Evolutionary conservation across 2,797 vertebrate genomes (phyloP).

Genomic region (Pogoniulus pusillus): DNA sequence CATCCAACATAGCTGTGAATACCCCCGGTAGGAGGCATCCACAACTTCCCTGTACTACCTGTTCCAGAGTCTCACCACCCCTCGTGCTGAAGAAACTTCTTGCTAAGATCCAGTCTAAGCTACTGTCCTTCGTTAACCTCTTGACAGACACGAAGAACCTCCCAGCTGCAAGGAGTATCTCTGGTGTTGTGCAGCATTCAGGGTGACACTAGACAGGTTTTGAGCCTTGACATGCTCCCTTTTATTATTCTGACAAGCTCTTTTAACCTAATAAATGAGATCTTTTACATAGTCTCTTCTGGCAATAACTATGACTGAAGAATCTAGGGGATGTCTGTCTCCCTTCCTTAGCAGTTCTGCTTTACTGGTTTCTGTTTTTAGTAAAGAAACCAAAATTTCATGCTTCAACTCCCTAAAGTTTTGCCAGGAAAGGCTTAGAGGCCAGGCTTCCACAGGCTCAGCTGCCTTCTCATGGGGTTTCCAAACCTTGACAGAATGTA

Average conservation of each 20-base stretch:
- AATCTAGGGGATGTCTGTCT: neutral
- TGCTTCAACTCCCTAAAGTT: neutral
- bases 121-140: too few relatives aligned
- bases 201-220: neutral
- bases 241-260: neutral
- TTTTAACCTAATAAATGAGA: neutral
- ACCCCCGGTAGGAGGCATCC: too few relatives aligned
- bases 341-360: neutral
- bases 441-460: neutral
- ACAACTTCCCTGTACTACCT: too few relatives aligned
- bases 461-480: neutral
- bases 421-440: neutral
- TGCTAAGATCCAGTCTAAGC: too few relatives aligned
- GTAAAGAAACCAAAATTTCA: neutral
- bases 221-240: neutral
- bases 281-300: neutral
- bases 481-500: neutral
- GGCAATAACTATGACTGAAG: neutral
- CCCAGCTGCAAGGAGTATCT: neutral
- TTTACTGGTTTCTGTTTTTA: neutral
- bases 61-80: too few relatives aligned
- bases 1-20: too few relatives aligned
- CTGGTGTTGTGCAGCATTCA: neutral
- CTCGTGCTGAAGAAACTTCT: too few relatives aligned
- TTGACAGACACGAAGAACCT: neutral